Conservation (phyloP, 2,113 vertebrate species). For the Ammodramus savannarum region DNA sequence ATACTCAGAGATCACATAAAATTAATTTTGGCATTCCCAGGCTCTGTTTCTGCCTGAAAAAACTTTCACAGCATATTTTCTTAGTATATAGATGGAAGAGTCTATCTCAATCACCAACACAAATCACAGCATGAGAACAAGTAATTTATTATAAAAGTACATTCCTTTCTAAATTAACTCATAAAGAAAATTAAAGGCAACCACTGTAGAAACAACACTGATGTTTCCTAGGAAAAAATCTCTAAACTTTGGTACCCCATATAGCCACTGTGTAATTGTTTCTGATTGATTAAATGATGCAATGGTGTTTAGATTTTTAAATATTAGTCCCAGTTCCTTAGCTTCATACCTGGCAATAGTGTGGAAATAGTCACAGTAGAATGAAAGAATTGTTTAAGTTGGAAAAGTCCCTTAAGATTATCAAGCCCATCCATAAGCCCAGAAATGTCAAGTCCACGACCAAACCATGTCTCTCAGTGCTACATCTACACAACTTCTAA, state of each 20-base stretch:
- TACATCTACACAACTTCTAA: background rate
- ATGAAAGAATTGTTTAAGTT: background rate
- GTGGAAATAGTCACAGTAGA: background rate
- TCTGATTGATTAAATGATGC: background rate
- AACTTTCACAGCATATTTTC: background rate
- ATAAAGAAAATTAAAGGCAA: background rate
- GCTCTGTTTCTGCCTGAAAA: background rate
- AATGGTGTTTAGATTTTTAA: background rate
- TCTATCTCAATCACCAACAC: background rate
- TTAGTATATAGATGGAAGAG: background rate
- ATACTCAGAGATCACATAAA: background rate
- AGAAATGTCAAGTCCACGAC: background rate
- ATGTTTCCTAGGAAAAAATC: background rate
- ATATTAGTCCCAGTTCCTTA: background rate
- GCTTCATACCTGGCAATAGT: background rate
- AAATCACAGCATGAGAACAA: accelerated
- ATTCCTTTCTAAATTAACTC: background rate
- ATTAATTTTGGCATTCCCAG: background rate
- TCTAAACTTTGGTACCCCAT: background rate
- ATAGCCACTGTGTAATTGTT: background rate
- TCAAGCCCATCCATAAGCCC: background rate
- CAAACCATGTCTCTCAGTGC: background rate
- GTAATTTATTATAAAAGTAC: background rate
- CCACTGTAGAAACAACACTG: background rate
- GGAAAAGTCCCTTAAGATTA: background rate